Evolutionary conservation across 2,797 vertebrate species (phyloP).

Genomic region (Melanotaenia nigrans): DNA sequence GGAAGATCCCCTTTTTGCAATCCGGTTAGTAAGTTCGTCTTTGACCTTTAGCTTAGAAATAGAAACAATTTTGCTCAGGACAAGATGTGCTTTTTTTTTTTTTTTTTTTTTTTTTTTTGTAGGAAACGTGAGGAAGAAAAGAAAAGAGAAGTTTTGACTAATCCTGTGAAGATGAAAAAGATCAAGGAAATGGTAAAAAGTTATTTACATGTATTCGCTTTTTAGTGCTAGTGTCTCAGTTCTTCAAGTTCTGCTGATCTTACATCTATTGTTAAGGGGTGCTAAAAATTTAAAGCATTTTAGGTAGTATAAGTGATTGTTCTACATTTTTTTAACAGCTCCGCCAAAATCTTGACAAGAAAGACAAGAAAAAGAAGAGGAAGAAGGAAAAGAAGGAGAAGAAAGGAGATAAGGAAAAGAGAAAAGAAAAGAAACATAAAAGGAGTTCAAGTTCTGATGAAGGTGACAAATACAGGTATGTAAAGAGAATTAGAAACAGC

Average conservation of each 20-base stretch:
- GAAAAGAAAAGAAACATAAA: slow-evolving; percentile 86
- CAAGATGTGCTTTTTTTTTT: not conserved
- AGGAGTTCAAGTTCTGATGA: slow-evolving; percentile 83
- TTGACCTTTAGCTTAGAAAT: not conserved
- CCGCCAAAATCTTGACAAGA: slow-evolving; percentile 90
- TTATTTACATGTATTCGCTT: not conserved
- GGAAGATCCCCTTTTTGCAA: slow-evolving; percentile 94
- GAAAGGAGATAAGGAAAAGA: slow-evolving; percentile 85
- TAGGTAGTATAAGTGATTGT: not conserved
- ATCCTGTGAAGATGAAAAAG: slow-evolving; percentile 98
- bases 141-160: slow-evolving; percentile 93
- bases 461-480: slow-evolving; percentile 71
- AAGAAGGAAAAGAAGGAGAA: slow-evolving; percentile 88
- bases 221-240: too few species aligned
- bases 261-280: too few species aligned
- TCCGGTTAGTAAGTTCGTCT: slow-evolving; percentile 81
- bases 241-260: too few species aligned
- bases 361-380: slow-evolving; percentile 85
- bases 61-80: not conserved
- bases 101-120: slow-evolving; percentile 29
- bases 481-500: not conserved
- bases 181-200: slow-evolving; percentile 90
- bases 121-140: slow-evolving; percentile 96
- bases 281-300: not conserved
- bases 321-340: slow-evolving; percentile 76